Conservation (phyloP, 1,140 invertebrate genomes). For the Holotrichia oblita region DNA sequence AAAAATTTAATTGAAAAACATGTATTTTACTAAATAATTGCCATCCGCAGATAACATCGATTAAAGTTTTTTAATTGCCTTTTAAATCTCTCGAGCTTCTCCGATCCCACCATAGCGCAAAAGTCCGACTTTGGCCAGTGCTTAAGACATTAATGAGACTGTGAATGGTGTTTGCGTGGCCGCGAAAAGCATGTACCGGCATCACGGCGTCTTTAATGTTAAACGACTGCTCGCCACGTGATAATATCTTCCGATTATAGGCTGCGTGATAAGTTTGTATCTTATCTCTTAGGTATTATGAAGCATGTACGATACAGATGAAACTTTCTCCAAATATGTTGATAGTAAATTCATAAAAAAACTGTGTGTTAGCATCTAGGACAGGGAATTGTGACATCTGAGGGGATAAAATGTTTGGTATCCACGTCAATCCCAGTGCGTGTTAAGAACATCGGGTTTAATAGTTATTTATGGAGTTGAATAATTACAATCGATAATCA, state of each 20-base stretch:
- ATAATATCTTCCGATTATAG: neutral
- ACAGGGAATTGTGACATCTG: too few species aligned
- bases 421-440: too few species aligned
- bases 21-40: constrained; percentile 33
- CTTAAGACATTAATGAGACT: constrained; percentile 33
- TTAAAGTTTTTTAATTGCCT: constrained; percentile 34
- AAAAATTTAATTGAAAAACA: constrained; percentile 35
- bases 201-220: constrained; percentile 26
- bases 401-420: too few species aligned
- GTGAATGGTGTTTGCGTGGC: constrained; percentile 28
- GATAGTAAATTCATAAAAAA: neutral
- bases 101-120: neutral
- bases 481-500: too few species aligned
- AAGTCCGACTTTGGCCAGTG: neutral
- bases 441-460: too few species aligned
- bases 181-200: constrained; percentile 27
- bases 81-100: constrained; percentile 17
- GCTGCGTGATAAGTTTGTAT: too few species aligned
- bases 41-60: constrained; percentile 34
- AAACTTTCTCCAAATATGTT: neutral
- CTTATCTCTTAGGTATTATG: neutral
- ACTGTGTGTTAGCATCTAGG: too few species aligned
- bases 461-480: too few species aligned
- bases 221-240: constrained; percentile 25
- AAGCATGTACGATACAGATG: constrained; percentile 3